Base-by-base conservation (phyloP, 2,113 vertebrate species). In the Anoplopoma fimbria region DNA sequence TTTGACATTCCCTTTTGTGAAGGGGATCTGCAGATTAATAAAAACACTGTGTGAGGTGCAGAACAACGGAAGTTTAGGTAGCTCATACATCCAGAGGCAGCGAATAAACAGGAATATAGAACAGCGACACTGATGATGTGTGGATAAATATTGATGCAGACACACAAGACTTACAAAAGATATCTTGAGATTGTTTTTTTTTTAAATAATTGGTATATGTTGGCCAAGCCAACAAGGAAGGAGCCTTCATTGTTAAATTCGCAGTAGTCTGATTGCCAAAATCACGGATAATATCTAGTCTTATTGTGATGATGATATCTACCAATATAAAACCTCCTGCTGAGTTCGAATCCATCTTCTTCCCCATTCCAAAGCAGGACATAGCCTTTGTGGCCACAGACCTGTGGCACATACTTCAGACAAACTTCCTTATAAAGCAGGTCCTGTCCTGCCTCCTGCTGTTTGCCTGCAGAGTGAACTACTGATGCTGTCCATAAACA, bases 1-100 rank as follows among this genome's bases (percentile, higher is more conserved):
- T 91, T 88, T 87, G 87, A 88, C 89, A 84, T 84, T 79, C 38
- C 57, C 81, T 85, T 92, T 84, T 77, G 82, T 87, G 77, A 88
- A 78, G 65, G 81, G 81, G 15, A 79, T 83, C 53, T 84, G 80
- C 86, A 75, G 58, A 69, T 79, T 75, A 73, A 67, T 55, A 65
- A 67, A n/a, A 76, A 75, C 69, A 31, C 34, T 19, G 17, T 9
- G 27, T 82, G 67, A 36, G 57, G n/a, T 33, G 63, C 60, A 79
- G 51, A 69, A 38, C 49, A 69, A 2, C 0, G n/a, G 21, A 19
- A 74, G 53, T 60, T 45, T 27, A 8, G 49, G 36, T 23, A 68
- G 21, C 34, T 51, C 55, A 15, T 45, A 34, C 40, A 64, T 19
- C 0, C 1, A 73, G 40, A 72, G 23, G 57, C 40, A 27, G 34